Base-by-base conservation (phyloP, 1,140 invertebrate genomes). In the Drosophila nigrodunni region DNA sequence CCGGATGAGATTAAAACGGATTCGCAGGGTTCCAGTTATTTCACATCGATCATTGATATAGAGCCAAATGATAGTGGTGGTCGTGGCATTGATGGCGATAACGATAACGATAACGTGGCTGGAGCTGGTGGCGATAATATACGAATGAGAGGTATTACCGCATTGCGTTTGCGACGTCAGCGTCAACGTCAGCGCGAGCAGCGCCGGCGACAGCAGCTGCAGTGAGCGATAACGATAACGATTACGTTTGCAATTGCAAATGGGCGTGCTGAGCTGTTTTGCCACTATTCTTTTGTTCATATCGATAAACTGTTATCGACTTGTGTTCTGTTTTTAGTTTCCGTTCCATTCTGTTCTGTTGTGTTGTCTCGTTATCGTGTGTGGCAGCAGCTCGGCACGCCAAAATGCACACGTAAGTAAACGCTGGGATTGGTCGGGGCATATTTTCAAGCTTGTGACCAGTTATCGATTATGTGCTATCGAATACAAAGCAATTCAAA, bases 21-120 rank as follows among this genome's bases (percentile, higher is more conserved):
- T 69, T 93, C 93, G 15, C 91, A 94, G 70, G 93, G 93, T 9
- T 89, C 92, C 35, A 92, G 91, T 58, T 93, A 94, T 77, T 93
- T 93, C 41, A 93, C 93, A 10, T 92, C 92, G 4, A 92, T 94
- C n/a, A 92, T 92, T 25, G 85, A 87, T 47, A 92, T 93, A n/a
- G 92, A 93, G 74, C 88, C 91, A 39, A 93, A 93, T 11, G 91
- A 93, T 74, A 85, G 90, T 15, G 18, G n/a, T 25, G 44, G 41
- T 10, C 1, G 34, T 8, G 13, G 60, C 18, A 3, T 37, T 11
- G 10, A 39, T 30, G 30, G 10, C 18, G 72, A 60, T 57, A 41
- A 8, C n/a, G 59, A 69, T 34, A 57, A 21, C 18, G 60, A 15
- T 54, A 13, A 34, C 37, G 11, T 13, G 44, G 15, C n/a, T n/a